Conservation (phyloP, 2,797 vertebrate genomes). For the Tauraco hartlaubi region DNA sequence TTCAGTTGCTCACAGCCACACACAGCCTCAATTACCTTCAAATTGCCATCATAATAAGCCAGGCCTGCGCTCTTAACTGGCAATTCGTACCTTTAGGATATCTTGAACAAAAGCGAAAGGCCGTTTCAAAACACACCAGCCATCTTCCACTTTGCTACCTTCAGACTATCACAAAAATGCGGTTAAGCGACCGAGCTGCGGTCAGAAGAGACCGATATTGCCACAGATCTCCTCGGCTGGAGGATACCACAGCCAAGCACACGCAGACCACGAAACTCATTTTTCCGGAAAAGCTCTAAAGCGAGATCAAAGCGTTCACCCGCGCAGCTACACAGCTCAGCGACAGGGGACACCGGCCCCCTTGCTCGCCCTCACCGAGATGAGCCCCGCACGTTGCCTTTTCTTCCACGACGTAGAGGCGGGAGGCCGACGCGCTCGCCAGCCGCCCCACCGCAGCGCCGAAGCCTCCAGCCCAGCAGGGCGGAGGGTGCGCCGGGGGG, state of each 20-base stretch:
- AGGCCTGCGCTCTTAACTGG: background rate
- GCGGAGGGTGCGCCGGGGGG: too few species aligned
- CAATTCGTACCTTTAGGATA: background rate
- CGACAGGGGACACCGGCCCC: fast-evolving
- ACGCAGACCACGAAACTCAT: background rate
- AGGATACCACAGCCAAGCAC: background rate
- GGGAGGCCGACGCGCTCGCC: background rate
- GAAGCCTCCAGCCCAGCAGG: too few species aligned
- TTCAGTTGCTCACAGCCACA: background rate
- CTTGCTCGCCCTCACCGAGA: fast-evolving
- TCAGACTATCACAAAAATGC: background rate
- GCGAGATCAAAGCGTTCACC: fast-evolving
- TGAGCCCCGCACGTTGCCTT: fast-evolving
- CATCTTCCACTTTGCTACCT: background rate
- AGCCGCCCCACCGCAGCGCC: background rate
- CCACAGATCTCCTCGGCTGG: fast-evolving
- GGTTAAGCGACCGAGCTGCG: background rate
- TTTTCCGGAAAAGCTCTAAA: fast-evolving
- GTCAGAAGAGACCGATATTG: fast-evolving
- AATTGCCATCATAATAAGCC: background rate
- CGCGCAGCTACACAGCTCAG: fast-evolving
- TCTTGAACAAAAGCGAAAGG: background rate
- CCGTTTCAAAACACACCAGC: background rate
- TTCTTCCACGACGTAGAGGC: fast-evolving
- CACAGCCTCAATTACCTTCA: background rate